A percentile compares a stretch with the other conserved stretches of the same genome.
These are phyloP conservation scores for Patella caerulea DNA, from an alignment of 2,888 invertebrate genomes.

Conservation along the genomic window DNA sequence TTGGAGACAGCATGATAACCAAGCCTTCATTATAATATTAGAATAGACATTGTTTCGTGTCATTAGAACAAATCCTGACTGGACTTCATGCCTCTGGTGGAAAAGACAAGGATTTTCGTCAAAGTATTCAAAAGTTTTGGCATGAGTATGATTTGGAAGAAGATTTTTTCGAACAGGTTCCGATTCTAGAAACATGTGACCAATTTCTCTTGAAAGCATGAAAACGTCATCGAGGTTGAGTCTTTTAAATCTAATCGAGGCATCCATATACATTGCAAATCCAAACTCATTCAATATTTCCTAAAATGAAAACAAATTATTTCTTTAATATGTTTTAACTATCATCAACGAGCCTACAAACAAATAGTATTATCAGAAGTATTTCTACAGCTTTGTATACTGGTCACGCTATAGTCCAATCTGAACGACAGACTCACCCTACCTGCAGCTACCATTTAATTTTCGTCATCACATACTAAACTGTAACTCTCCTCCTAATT, in stretches of 20 bases:
- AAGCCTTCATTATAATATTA: neutral
- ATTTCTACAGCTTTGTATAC: too few species aligned
- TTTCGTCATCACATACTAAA: too few species aligned
- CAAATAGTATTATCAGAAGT: too few species aligned
- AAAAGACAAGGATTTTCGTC: neutral
- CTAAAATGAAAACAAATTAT: neutral
- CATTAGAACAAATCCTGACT: neutral
- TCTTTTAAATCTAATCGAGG: neutral
- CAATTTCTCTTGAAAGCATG: neutral
- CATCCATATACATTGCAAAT: slow-evolving; percentile 1
- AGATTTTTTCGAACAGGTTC: neutral
- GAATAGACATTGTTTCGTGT: neutral
- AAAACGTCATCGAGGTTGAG: neutral
- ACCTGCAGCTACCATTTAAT: too few species aligned
- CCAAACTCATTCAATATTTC: neutral
- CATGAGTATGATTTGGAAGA: neutral
- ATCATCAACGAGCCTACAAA: too few species aligned
- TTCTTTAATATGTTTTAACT: too few species aligned
- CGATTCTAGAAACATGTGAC: neutral
- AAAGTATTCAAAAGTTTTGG: neutral
- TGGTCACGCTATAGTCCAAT: too few species aligned
- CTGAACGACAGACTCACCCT: too few species aligned
- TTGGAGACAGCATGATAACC: neutral
- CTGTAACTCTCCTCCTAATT: too few species aligned
- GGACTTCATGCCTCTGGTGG: neutral